Evolutionary conservation across 1,140 invertebrate genomes (phyloP), one percentile per base, ranked within the genome.

Genomic region (Hestina assimilis): DNA sequence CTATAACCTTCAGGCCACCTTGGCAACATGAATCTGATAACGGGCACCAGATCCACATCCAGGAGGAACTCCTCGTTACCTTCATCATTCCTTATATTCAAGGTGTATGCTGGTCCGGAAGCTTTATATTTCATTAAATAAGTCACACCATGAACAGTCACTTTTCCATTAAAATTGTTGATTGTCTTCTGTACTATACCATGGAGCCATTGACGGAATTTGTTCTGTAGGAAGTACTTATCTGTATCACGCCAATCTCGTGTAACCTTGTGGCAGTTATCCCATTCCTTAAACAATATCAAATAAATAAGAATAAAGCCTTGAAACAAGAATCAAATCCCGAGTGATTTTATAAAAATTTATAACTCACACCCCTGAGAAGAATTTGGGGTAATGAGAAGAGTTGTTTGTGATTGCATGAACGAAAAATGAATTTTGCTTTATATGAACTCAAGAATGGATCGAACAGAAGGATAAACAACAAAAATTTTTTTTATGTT

Each of bases 91-190:
- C 50, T 14, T 8, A 90, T 61, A 12, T 59, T 72, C 11, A 90
- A 38, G 1, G 89, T 91, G 55, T 88, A 89, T 0, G 90, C 89
- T 2, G 89, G 90, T 1, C 90, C 89, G 2, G 77, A 75, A 23
- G 84, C 78, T 42, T 50, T 82, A 33, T 77, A 76, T 17, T 21
- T 80, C 21, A 89, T 45, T 23, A 83, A n/a, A 15, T 81, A 81
- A 0, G 56, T 64, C 4, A 66, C 71, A 0, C 70, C 77, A 17
- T 81, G 75, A 3, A 81, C 72, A 0, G 48, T 62, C 0, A 66
- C 64, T 14, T 59, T 66, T 0, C 61, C 51, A n/a, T 72, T 52
- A 59, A 85, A 71, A 0, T 60, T 45, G 3, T 71, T 56, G 0
- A 83, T n/a, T 1, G 73, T 71, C 55, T 61, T 85, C 33, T 67